Conservation (phyloP, 2,113 vertebrate genomes). For the Labeo rohita region DNA sequence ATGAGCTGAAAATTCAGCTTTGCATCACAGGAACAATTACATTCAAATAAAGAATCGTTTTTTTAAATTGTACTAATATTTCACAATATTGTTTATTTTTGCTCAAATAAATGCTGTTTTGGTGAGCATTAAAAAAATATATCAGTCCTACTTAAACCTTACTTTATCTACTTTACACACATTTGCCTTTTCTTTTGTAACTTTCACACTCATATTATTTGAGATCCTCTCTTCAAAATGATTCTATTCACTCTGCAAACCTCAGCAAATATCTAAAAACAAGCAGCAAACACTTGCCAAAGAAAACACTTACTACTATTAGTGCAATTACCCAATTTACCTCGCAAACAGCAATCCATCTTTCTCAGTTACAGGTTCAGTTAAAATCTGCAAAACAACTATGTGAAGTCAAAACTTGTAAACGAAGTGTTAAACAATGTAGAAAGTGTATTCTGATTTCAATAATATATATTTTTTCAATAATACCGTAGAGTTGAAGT, state of each 20-base stretch:
- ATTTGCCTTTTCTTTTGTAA: neutral
- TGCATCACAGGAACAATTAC: neutral
- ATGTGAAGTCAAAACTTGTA: too few species aligned
- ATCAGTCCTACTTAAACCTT: too few species aligned
- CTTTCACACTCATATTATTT: neutral
- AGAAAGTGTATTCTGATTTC: too few species aligned
- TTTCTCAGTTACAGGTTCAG: constrained; percentile 46
- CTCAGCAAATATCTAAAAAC: constrained; percentile 12
- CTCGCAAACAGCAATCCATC: constrained; percentile 48
- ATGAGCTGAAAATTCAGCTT: neutral
- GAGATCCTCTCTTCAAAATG: neutral
- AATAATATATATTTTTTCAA: too few species aligned
- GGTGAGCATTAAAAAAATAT: too few species aligned
- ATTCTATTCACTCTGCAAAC: neutral
- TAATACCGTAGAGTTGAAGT: too few species aligned
- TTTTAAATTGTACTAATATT: neutral
- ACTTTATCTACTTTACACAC: too few species aligned
- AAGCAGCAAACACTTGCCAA: constrained; percentile 9
- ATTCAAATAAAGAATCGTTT: neutral
- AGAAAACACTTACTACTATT: constrained; percentile 19
- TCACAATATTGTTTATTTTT: neutral
- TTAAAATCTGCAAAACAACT: too few species aligned
- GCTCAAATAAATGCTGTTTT: too few species aligned
- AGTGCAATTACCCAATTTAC: constrained; percentile 47
- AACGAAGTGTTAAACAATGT: too few species aligned